Conservation (phyloP, 2,797 vertebrate species). For the Ptychobarbus kaznakovi region DNA sequence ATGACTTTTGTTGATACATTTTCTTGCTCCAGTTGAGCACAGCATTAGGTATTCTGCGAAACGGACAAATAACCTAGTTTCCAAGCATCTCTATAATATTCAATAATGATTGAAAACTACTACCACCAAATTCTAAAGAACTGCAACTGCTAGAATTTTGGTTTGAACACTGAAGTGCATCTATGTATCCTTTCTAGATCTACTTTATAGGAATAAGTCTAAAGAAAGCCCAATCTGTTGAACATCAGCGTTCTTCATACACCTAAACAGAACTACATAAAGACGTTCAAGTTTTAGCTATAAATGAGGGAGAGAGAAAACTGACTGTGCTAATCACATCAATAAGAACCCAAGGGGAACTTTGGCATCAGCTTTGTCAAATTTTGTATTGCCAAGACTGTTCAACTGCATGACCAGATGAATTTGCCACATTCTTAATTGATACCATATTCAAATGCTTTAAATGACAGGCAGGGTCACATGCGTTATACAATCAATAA, state of each 20-base stretch:
- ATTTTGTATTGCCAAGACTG: conserved; percentile 63
- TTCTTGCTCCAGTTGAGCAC: conserved; percentile 49
- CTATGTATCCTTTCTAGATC: neutral
- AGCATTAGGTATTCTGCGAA: conserved; percentile 52
- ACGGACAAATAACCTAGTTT: neutral
- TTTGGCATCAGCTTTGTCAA: conserved; percentile 70
- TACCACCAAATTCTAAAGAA: neutral
- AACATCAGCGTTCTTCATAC: conserved; percentile 39
- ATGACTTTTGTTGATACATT: conserved; percentile 52
- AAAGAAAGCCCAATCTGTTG: conserved; percentile 15
- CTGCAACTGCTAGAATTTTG: conserved; percentile 1
- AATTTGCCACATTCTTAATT: conserved; percentile 12
- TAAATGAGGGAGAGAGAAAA: conserved; percentile 24
- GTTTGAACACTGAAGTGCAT: conserved; percentile 15
- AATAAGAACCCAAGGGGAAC: conserved; percentile 52
- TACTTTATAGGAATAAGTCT: neutral
- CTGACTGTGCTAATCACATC: conserved; percentile 47
- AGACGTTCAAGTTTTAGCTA: conserved; percentile 66
- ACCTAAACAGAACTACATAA: conserved; percentile 27
- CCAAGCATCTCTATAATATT: neutral
- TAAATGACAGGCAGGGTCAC: neutral
- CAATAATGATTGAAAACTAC: neutral
- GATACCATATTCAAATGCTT: neutral
- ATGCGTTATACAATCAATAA: neutral
- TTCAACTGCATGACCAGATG: conserved; percentile 41